phyloP scores from a whole-genome alignment of 2,113 vertebrate species.

The Tympanuchus pallidicinctus region DNA sequence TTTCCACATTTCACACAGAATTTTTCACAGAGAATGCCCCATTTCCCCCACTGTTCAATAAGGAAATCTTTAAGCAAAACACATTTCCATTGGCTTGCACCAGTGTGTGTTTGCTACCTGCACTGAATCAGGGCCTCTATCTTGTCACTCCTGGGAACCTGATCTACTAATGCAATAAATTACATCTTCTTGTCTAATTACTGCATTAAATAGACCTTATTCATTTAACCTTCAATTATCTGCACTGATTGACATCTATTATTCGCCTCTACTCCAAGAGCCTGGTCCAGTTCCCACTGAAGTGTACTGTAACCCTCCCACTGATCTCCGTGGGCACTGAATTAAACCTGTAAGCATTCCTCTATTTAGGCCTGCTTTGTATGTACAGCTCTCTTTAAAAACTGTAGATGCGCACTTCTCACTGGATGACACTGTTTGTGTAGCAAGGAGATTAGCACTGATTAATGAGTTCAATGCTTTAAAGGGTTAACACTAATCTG shows the following conservation, averaged over 20 bases:
- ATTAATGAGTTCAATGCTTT: constrained; percentile 9
- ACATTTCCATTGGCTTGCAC: fast-evolving
- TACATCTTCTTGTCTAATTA: background rate
- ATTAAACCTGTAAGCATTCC: background rate
- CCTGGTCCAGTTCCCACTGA: background rate
- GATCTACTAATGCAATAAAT: background rate
- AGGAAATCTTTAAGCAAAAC: background rate
- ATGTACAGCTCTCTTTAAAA: background rate
- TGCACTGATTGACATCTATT: background rate
- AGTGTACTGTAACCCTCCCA: background rate
- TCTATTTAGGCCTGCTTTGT: background rate
- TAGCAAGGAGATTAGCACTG: background rate
- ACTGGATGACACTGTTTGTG: background rate
- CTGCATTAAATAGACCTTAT: background rate
- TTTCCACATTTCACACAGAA: fast-evolving
- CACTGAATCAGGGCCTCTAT: background rate
- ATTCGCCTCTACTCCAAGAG: background rate
- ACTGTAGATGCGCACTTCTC: background rate
- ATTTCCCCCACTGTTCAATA: fast-evolving
- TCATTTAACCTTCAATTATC: constrained; percentile 10
- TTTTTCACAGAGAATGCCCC: background rate
- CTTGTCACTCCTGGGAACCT: background rate
- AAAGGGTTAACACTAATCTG: constrained; percentile 55
- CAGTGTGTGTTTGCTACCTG: fast-evolving
- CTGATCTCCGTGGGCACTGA: background rate